Conservation (phyloP, 2,797 vertebrate genomes). For the Alectoris magna region DNA sequence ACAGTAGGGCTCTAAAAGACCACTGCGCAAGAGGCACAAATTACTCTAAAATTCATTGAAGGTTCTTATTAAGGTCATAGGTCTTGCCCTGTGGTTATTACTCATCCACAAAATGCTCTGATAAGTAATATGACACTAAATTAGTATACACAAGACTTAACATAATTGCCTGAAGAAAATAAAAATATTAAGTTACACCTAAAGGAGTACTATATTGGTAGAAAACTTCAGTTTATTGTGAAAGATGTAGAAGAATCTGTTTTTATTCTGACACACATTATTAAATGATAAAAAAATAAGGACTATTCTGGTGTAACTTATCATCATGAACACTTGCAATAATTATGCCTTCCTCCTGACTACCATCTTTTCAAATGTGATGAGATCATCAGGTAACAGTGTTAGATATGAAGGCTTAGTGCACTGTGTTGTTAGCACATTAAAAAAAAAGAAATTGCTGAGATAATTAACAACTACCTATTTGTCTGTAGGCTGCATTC, state of each 20-base stretch:
- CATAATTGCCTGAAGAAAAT: constrained; percentile 81
- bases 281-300: constrained; percentile 76
- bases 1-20: constrained; percentile 74
- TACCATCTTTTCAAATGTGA: constrained; percentile 80
- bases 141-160: constrained; percentile 77
- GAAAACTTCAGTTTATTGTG: constrained; percentile 62
- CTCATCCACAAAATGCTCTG: constrained; percentile 82
- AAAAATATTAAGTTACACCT: constrained; percentile 81
- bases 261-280: constrained; percentile 74
- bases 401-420: constrained; percentile 81
- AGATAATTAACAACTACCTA: constrained; percentile 88
- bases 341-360: constrained; percentile 78
- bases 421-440: constrained; percentile 82
- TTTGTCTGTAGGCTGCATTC: constrained; percentile 86
- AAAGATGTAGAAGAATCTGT: constrained; percentile 66
- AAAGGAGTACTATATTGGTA: constrained; percentile 77
- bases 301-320: constrained; percentile 73
- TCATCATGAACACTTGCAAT: constrained; percentile 76
- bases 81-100: constrained; percentile 83
- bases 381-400: constrained; percentile 85
- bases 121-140: constrained; percentile 86
- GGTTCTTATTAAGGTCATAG: constrained; percentile 84
- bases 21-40: constrained; percentile 70
- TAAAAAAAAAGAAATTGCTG: constrained; percentile 77
- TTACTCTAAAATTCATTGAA: constrained; percentile 79